Evolutionary conservation across 2,888 invertebrate genomes (phyloP).

Genomic region (Chaetoderma sp.): DNA sequence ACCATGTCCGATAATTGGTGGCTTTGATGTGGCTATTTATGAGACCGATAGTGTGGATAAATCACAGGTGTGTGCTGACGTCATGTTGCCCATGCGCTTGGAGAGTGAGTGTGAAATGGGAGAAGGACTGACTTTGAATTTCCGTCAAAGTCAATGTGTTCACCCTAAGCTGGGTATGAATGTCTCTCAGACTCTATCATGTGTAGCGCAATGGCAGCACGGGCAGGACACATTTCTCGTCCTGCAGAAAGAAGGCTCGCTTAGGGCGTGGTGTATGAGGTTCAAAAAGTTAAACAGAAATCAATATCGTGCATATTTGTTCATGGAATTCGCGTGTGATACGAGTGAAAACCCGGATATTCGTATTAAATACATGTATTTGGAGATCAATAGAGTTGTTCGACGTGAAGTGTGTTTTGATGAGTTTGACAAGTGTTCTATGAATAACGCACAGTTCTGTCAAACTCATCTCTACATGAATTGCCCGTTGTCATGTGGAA

Average conservation of each 20-base stretch:
- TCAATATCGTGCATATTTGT: conserved; percentile 8
- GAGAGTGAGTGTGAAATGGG: conserved; percentile 1
- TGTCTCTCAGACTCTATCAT: not conserved
- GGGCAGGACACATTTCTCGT: conserved; percentile 2
- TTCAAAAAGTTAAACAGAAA: too few species aligned
- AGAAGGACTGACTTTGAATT: not conserved
- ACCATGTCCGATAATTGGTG: not conserved
- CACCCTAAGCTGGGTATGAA: conserved; percentile 1
- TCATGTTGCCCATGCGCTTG: not conserved
- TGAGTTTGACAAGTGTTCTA: not conserved
- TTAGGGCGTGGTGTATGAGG: not conserved
- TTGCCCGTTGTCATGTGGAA: conserved; percentile 4
- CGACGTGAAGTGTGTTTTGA: not conserved
- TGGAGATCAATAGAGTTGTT: not conserved
- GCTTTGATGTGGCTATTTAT: not conserved
- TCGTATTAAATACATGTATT: not conserved
- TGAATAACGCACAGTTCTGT: not conserved
- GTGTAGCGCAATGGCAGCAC: not conserved
- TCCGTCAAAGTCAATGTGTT: not conserved
- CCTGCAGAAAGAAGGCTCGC: not conserved
- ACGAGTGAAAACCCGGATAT: not conserved
- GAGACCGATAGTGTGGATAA: not conserved
- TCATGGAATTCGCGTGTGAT: conserved; percentile 8
- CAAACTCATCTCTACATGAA: not conserved
- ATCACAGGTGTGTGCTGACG: not conserved